Base-by-base conservation (phyloP, 2,113 vertebrate species). In the Bufo gargarizans region DNA sequence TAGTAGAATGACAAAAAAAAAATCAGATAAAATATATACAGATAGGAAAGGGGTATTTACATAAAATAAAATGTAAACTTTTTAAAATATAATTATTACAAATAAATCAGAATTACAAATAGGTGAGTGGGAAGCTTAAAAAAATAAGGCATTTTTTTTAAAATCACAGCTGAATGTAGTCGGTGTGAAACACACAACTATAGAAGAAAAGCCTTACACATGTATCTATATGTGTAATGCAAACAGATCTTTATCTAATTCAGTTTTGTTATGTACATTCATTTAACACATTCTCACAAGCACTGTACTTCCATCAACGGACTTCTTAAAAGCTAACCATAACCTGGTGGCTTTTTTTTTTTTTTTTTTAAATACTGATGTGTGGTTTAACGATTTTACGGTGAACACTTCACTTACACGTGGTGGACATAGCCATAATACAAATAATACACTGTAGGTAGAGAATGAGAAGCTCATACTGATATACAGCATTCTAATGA, bases 51-150 rank as follows among this genome's bases (percentile, higher is more conserved):
- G 20, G 58, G 3, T 78, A 86, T 79, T 78, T 86, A 86, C 74
- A 86, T 6, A 86, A 86, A 61, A 86, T 63, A 77, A 86, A 77
- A 86, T 78, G 84, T 77, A 86, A 84, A 84, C 63, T 50, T 55
- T 65, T 84, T 84, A 84, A 86, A 86, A 86, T 78, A 63, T 22
- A 63, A 78, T 65, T 67, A 78, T 77, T 78, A 63, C 58, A 77
- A 86, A 78, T 78, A 78, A 86, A 74, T 85, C 85, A 86, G 76
- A 49, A 86, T 65, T 86, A 86, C 85, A 86, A 86, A 78, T 78
- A 43, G 58, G 59, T 55, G 76, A 78, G 47, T 61, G 85, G 85
- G 85, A 86, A 67, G 59, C 53, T 86, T 86, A 59, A 79, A 86
- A 86, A 78, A 86, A 78, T 78, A 86, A 86, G 74, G 74, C 59